Base-by-base conservation (phyloP, 2,113 vertebrate species). In the Nothocercus nigrocapillus region DNA sequence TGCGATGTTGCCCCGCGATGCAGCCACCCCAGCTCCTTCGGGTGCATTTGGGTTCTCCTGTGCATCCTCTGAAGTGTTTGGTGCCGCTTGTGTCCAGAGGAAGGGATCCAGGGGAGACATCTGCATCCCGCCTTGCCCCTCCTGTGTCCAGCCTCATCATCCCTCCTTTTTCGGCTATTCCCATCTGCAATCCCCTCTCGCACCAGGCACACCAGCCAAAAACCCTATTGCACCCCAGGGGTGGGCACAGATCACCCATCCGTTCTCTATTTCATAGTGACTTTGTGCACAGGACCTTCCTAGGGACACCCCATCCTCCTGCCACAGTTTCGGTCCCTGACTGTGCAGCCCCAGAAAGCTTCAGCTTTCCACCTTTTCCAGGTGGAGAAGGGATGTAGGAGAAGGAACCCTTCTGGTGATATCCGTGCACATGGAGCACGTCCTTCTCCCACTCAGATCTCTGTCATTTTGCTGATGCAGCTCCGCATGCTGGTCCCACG, bases 91-190 rank as follows among this genome's bases (percentile, higher is more conserved):
- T 13, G 2, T 2, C 22, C 34, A 28, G 21, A 19, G 30, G 2
- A 25, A 53, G 32, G 22, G 36, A 12, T 15, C 47, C 32, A 30
- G 30, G 6, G 8, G 22, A 56, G 45, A 62, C 18, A 40, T 22
- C 32, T 3, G 4, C 20, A 8, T 47, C 47, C 47, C 20, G 20
- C 47, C 47, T 47, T 47, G 45, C 9, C 45, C 45, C 45, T 47
- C 45, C 45, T 20, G 0, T 8, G 9, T 36, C 0, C 0, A 22
- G 6, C 21, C 32, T 75, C 44, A 18, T 64, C 19, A 30, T 28
- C 27, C 82, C 74, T 73, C 47, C 30, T 9, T 1, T 1, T 25
- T 28, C 0, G 0, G 32, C 11, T 51, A 24, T 34, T 56, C 85
- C 15, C 49, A 45, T 36, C 1, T 3, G 53, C 44, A 68, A 11